A percentile compares a stretch with the other conserved stretches of the same genome.
Conservation (phyloP, 2,113 vertebrate genomes). For the Ginglymostoma cirratum region DNA sequence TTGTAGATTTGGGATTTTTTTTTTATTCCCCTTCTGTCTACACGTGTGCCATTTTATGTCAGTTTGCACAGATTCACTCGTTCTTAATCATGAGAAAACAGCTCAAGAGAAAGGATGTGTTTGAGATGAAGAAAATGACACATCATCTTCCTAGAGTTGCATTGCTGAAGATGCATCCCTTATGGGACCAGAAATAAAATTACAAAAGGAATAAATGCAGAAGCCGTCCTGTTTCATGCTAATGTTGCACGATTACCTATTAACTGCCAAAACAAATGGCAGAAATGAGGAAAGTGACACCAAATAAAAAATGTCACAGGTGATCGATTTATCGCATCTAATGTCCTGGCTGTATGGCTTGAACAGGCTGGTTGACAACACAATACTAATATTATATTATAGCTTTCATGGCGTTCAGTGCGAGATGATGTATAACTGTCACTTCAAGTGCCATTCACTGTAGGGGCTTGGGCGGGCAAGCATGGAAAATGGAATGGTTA, state of each 20-base stretch:
- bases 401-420: slow-evolving; percentile 60
- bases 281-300: slow-evolving; percentile 90
- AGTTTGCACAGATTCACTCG: not conserved
- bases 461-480: slow-evolving; percentile 81
- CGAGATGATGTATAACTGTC: slow-evolving; percentile 78
- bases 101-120: not conserved
- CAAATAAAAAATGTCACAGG: slow-evolving; percentile 98
- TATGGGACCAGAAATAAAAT: slow-evolving; percentile 35
- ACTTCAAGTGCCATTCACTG: slow-evolving; percentile 73
- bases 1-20: not conserved
- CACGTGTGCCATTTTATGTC: not conserved
- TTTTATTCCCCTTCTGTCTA: not conserved
- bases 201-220: slow-evolving; percentile 33
- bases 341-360: slow-evolving; percentile 58
- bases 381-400: slow-evolving; percentile 93
- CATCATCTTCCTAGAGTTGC: not conserved
- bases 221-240: slow-evolving; percentile 55
- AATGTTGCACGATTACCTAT: slow-evolving; percentile 99
- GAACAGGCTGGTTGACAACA: slow-evolving; percentile 68
- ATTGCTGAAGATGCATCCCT: slow-evolving; percentile 12
- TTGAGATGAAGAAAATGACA: not conserved
- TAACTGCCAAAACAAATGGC: slow-evolving; percentile 99
- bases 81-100: slow-evolving; percentile 22
- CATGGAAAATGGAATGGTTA: slow-evolving; percentile 88
- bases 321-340: slow-evolving; percentile 99